Evolutionary conservation across 2,888 invertebrate genomes (phyloP).

Genomic region (Hirtodrosophila duncani): DNA sequence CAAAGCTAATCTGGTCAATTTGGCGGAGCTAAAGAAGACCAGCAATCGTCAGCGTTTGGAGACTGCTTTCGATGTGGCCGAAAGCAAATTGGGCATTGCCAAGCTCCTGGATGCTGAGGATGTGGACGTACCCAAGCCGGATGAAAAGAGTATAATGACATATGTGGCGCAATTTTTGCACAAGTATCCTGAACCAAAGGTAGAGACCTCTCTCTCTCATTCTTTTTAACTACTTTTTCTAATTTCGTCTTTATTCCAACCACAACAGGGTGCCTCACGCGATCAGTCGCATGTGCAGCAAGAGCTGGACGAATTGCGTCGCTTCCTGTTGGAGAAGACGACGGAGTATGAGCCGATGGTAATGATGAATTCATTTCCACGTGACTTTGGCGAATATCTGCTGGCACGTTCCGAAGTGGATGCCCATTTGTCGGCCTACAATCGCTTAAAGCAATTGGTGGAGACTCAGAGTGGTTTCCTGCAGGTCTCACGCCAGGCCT

Average conservation of each 20-base stretch:
- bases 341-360: constrained; percentile 87
- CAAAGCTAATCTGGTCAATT: constrained; percentile 93
- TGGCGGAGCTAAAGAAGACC: constrained; percentile 87
- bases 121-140: constrained; percentile 96
- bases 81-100: constrained; percentile 93
- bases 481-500: constrained; percentile 90
- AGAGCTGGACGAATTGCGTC: constrained; percentile 88
- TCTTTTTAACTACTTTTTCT: not conserved
- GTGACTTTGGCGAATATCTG: constrained; percentile 89
- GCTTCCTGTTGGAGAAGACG: constrained; percentile 90
- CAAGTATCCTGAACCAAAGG: constrained; percentile 93
- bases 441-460: constrained; percentile 87
- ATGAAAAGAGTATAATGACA: constrained; percentile 98
- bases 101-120: constrained; percentile 95
- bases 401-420: constrained; percentile 88
- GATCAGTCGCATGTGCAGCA: constrained; percentile 88
- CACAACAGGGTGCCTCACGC: constrained; percentile 84
- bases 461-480: constrained; percentile 87
- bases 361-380: constrained; percentile 85
- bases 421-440: constrained; percentile 84
- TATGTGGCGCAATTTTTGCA: constrained; percentile 98
- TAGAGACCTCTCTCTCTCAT: too few species aligned
- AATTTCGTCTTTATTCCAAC: constrained; percentile 11
- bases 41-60: constrained; percentile 91
- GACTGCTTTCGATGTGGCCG: constrained; percentile 95